phyloP scores from a whole-genome alignment of 2,113 vertebrate species.

The Theristicus caerulescens region DNA sequence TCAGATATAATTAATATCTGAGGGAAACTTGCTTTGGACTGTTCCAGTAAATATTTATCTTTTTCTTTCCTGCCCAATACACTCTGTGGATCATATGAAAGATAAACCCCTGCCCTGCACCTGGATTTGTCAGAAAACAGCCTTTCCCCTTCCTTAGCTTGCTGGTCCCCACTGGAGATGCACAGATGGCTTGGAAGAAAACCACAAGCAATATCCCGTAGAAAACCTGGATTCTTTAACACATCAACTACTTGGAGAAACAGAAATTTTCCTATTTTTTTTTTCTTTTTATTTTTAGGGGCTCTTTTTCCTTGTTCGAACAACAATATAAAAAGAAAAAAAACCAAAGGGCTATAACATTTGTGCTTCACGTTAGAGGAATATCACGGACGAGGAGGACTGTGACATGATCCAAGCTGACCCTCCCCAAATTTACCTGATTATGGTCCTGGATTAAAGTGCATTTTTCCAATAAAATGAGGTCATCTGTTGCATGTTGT shows the following conservation, averaged over 20 bases:
- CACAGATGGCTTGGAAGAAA: background rate
- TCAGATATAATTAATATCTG: rapidly evolving
- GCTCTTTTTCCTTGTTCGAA: background rate
- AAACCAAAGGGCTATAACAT: background rate
- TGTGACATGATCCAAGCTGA: background rate
- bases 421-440: background rate
- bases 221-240: background rate
- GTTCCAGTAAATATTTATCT: background rate
- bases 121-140: background rate
- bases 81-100: background rate
- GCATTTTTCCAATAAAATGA: background rate
- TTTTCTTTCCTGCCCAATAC: background rate
- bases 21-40: background rate
- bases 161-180: background rate
- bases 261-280: background rate
- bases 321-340: background rate
- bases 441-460: rapidly evolving
- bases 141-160: background rate
- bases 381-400: background rate
- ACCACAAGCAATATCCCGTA: too few relatives aligned
- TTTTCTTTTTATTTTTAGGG: too few relatives aligned
- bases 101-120: background rate
- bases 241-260: too few relatives aligned
- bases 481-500: background rate
- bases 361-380: too few relatives aligned